phyloP scores from a whole-genome alignment of 2,113 vertebrate genomes.

The Thermophis baileyi region DNA sequence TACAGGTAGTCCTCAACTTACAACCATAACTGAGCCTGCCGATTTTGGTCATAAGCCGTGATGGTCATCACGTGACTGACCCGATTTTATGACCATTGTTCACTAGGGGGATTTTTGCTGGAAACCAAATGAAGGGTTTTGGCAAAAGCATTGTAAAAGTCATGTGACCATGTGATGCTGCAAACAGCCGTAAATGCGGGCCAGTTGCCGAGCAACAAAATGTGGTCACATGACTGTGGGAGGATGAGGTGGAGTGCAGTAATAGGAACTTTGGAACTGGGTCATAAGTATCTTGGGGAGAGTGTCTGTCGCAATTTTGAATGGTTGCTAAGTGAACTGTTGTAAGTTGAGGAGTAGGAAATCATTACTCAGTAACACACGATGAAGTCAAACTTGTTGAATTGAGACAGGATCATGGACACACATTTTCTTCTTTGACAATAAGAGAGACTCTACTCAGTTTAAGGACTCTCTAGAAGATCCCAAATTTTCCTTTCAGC shows the following conservation, averaged over 20 bases:
- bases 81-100: neutral
- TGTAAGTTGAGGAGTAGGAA: neutral
- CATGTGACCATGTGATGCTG: neutral
- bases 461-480: neutral
- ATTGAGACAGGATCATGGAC: neutral
- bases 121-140: neutral
- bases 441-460: neutral
- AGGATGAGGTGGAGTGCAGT: neutral
- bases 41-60: neutral
- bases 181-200: neutral
- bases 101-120: neutral
- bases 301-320: neutral
- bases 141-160: neutral
- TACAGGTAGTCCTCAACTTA: too few species aligned
- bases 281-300: neutral
- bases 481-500: neutral
- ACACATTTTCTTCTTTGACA: neutral
- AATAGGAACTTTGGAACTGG: neutral
- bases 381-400: neutral
- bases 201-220: neutral
- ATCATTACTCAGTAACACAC: neutral
- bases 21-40: neutral
- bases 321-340: neutral
- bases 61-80: neutral
- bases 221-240: neutral